phyloP scores from a whole-genome alignment of 2,888 invertebrate species.

The Plebejus melissa region DNA sequence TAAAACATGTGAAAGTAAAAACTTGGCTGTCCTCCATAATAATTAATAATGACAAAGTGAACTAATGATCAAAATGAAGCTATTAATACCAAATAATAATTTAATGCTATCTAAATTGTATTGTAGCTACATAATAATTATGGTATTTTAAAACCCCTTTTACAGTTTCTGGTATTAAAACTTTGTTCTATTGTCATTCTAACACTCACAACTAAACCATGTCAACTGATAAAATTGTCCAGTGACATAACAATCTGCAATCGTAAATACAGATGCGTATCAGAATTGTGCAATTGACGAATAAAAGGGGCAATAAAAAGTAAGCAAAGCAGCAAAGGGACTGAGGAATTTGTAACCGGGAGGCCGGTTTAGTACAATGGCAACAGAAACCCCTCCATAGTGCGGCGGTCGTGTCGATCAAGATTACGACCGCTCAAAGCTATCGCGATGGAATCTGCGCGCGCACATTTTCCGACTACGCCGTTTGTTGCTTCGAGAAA shows the following conservation, averaged over 20 bases:
- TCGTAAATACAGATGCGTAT: not conserved
- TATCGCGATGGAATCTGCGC: conserved; percentile 69
- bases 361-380: conserved; percentile 30
- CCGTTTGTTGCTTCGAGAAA: conserved; percentile 71
- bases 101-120: too few species aligned
- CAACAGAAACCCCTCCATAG: conserved; percentile 33
- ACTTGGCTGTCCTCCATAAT: not conserved
- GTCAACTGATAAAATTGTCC: not conserved
- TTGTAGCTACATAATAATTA: too few species aligned
- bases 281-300: not conserved
- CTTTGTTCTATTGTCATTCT: too few species aligned
- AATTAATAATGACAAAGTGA: not conserved
- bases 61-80: not conserved
- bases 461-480: conserved; percentile 56
- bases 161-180: too few species aligned
- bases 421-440: conserved; percentile 65
- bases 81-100: too few species aligned
- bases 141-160: too few species aligned
- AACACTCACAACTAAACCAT: not conserved
- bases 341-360: conserved; percentile 20
- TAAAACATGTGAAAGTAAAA: not conserved
- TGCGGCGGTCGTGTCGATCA: conserved; percentile 44
- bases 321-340: conserved; percentile 25
- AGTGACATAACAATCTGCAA: not conserved
- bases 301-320: conserved; percentile 13